Conservation (phyloP, 2,888 invertebrate genomes). For the Crocallis elinguaria region DNA sequence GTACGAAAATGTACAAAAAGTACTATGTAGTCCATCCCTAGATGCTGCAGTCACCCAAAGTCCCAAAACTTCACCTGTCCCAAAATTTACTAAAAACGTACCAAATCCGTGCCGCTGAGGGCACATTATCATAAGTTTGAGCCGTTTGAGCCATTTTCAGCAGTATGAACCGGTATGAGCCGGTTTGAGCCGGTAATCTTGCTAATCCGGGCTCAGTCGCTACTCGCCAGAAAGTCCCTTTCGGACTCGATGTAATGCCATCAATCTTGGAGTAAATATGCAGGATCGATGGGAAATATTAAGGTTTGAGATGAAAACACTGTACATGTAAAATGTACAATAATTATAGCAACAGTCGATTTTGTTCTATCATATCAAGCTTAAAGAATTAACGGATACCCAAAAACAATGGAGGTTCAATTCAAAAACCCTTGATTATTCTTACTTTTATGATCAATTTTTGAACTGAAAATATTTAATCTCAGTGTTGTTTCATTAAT, state of each 20-base stretch:
- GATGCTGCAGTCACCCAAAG: background rate
- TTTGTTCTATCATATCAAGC: no score
- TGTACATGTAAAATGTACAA: background rate
- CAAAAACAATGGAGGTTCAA: no score
- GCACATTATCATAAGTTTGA: conserved; percentile 80
- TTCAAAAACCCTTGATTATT: no score
- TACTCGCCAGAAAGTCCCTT: conserved; percentile 36
- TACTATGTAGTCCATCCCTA: conserved; percentile 10
- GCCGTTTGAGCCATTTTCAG: conserved; percentile 43
- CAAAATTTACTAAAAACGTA: conserved; percentile 18
- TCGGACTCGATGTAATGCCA: conserved; percentile 32
- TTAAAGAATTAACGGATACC: no score
- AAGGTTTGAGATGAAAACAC: background rate
- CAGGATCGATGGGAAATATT: conserved; percentile 31
- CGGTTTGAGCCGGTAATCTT: conserved; percentile 56
- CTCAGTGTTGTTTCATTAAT: no score
- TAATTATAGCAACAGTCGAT: no score
- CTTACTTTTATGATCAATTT: no score
- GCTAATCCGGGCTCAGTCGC: conserved; percentile 59
- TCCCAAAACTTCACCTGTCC: conserved; percentile 23
- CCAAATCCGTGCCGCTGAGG: conserved; percentile 44
- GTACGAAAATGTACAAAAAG: conserved; percentile 4
- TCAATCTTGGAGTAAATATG: conserved; percentile 39
- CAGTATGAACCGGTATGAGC: conserved; percentile 40
- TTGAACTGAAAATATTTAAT: no score